Evolutionary conservation across 2,888 invertebrate genomes (phyloP), one percentile per base, ranked within the genome.

Genomic region (Apeira syringaria): DNA sequence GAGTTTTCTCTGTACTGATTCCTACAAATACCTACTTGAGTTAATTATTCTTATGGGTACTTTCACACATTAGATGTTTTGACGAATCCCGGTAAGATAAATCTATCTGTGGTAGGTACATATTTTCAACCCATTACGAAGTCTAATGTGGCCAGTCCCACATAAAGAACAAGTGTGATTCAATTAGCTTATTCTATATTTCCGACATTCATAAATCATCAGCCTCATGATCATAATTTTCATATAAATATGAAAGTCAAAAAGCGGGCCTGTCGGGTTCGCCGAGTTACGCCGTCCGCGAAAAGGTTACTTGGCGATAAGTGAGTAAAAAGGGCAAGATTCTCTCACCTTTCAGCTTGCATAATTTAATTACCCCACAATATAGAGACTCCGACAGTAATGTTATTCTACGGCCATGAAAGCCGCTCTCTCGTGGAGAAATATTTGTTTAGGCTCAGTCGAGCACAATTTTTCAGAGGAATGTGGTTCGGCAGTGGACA

Each of bases 391-490:
- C 37, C 43, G 28, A 37, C 39, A 33, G 18, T 39, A 44, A 50
- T 47, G 42, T 50, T 50, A 50, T 50, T 47, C 47, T 47, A 47
- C 40, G 34, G 36, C 32, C 47, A 40, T 44, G 50, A 44, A 47
- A 44, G 43, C 36, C 12, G 29, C 39, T 48, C 39, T 36, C 22
- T 27, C 53, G 47, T 45, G 32, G 49, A 42, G 47, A 51, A 56
- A 56, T 56, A 50, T 56, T 56, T 53, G 51, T 48, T 56, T 56
- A 56, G 56, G 56, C 26, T 34, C 24, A 28, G 18, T 17, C 26
- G 46, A 39, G 50, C 28, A 45, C 45, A 53, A 53, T 56, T 56
- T 53, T 56, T 53, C 43, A 35, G 44, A 32, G 47, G 53, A 38
- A 46, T 24, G 22, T 11, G 39, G 35, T 38, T 30, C 28, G 9